phyloP scores from a whole-genome alignment of 2,797 vertebrate genomes.

The Aldrovandia affinis region DNA sequence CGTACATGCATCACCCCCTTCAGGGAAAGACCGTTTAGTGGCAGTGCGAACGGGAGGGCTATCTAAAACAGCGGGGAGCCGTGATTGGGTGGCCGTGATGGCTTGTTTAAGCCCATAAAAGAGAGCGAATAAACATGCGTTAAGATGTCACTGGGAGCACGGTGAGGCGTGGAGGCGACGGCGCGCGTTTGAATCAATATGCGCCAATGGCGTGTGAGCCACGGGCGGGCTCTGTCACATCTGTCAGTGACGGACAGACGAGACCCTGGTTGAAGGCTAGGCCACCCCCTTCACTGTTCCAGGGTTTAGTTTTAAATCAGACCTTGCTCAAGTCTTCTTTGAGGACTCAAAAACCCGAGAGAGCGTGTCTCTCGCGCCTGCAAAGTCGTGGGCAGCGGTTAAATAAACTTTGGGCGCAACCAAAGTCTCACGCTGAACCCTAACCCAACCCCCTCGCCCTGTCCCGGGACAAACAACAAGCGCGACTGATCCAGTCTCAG shows the following conservation, averaged over 20 bases:
- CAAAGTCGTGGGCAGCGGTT: slow-evolving; percentile 45
- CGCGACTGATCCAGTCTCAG: neutral
- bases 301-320: slow-evolving; percentile 75
- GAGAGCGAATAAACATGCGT: slow-evolving; percentile 62
- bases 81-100: slow-evolving; percentile 46
- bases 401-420: neutral
- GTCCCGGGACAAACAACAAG: neutral
- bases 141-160: slow-evolving; percentile 51
- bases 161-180: slow-evolving; percentile 39
- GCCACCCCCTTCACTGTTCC: slow-evolving; percentile 70
- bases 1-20: slow-evolving; percentile 1
- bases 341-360: slow-evolving; percentile 37
- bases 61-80: slow-evolving; percentile 36
- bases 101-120: slow-evolving; percentile 65
- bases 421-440: neutral
- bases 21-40: slow-evolving; percentile 29
- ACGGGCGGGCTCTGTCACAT: slow-evolving; percentile 70
- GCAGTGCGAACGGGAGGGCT: slow-evolving; percentile 40
- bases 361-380: slow-evolving; percentile 63
- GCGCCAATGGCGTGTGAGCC: slow-evolving; percentile 46
- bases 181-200: slow-evolving; percentile 66
- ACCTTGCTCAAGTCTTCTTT: slow-evolving; percentile 70
- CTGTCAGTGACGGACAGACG: slow-evolving; percentile 60
- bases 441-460: neutral
- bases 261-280: slow-evolving; percentile 68